Base-by-base conservation (phyloP, 2,888 invertebrate genomes). In the Hesperia comma region DNA sequence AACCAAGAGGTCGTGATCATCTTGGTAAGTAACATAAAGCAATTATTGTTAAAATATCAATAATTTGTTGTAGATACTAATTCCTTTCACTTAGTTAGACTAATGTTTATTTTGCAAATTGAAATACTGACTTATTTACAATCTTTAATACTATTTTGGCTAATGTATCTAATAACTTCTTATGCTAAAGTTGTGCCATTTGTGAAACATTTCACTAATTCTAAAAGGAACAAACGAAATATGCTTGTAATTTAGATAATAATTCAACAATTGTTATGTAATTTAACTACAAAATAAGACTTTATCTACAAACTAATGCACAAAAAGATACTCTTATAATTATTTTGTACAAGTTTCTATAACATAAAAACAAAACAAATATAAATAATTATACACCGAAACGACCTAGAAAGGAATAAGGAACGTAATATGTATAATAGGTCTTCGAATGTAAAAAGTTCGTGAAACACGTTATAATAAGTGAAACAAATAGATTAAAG, bases 131-230 rank as follows among this genome's bases (percentile, higher is more conserved):
- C 68, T 72, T 91, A 92, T 92, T 77, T 92, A 91, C 92, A 92
- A 86, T 86, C 85, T 80, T 85, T 82, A 86, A 82, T 75, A 80
- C 90, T 92, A 92, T 90, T 92, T 92, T 92, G 92, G 92, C 92
- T 92, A 92, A 90, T 83, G 86, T 90, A 84, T 82, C 90, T 92
- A 89, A 80, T 88, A 88, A 90, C 80, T 81, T 78, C 87, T 89
- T 90, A 91, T 54, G 72, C 81, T 88, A 87, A 83, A 79, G 84
- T 91, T 90, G 92, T 92, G 92, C 91, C 90, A 79, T 90, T 83
- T 76, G 85, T 88, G 86, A 67, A 67, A 51, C 61, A 41, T 51
- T 57, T 67, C 40, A 57, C 61, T 61, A 51, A 51, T 61, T 56
- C 60, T 62, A 67, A 68, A 63, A 68, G 61, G 67, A 61, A 67